Evolutionary conservation across 2,888 invertebrate species (phyloP), one percentile per base, ranked within the genome.

Genomic region (Dastarcus helophoroides): DNA sequence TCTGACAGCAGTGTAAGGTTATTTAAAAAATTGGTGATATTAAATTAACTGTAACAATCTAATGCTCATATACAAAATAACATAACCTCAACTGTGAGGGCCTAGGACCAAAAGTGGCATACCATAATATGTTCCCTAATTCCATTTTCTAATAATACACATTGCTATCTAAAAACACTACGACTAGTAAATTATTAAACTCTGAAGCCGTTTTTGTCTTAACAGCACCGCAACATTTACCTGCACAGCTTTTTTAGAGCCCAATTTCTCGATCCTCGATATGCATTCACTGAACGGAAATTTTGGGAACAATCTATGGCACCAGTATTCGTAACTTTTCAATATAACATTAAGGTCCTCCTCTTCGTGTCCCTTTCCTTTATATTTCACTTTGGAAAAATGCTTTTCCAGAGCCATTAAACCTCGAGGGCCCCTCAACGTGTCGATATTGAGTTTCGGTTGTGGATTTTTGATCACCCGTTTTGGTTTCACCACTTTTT

Each of bases 301-400:
- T 52, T 82, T 86, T 0, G 95, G 94, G 61, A 80, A 93, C 41
- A 97, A 62, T 28, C 93, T 69, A 60, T 94, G 91, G 0, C 81
- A 82, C 95, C 95, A 97, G 53, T 94, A 89, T 48, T 94, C 88
- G 31, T 94, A 56, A 33, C 76, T 77, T 31, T 80, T 78, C 64
- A 97, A 68, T 0, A 94, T 65, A 37, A 73, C 59, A 46, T 83
- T 73, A 21, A 97, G 62, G 61, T 95, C 93, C 29, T 77, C 69
- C 42, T 74, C 76, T 60, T 94, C 94, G 53, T 80, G 66, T 0
- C 85, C 84, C 8, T 22, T 30, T 60, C 79, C 81, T 56, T 74
- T 73, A 47, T 83, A 85, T 54, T 82, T 80, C 8, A 90, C 76
- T 46, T 82, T 76, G 49, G 81, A 75, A 47, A 86, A 91, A 50